phyloP scores from a whole-genome alignment of 2,888 invertebrate species.

The Dromius quadrimaculatus region DNA sequence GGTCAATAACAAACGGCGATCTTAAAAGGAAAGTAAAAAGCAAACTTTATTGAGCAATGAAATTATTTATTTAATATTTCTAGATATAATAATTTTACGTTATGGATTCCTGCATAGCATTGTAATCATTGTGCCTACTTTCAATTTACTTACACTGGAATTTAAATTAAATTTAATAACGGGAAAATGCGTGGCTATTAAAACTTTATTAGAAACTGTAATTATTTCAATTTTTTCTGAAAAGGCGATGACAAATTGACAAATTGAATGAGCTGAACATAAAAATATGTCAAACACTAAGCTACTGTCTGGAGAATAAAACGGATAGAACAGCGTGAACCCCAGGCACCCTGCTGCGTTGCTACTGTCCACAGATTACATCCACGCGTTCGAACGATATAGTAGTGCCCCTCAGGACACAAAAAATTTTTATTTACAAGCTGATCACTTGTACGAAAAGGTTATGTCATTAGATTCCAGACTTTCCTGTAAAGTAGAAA shows the following conservation, averaged over 20 bases:
- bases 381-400: conserved; percentile 5
- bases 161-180: conserved; percentile 48
- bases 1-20: too few species aligned
- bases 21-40: too few species aligned
- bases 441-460: not conserved
- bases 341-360: conserved; percentile 15
- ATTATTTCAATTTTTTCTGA: too few species aligned
- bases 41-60: too few species aligned
- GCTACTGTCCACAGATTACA: conserved; percentile 35
- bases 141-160: conserved; percentile 28
- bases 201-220: not conserved
- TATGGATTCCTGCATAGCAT: too few species aligned
- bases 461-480: not conserved
- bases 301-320: conserved; percentile 10
- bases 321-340: conserved; percentile 14
- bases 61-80: too few species aligned
- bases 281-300: conserved; percentile 39
- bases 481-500: not conserved
- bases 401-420: not conserved
- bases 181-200: conserved; percentile 20
- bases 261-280: conserved; percentile 3
- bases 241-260: not conserved
- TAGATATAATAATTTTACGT: too few species aligned
- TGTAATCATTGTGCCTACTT: not conserved
- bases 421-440: not conserved